Evolutionary conservation across 2,888 invertebrate genomes (phyloP), one percentile per base, ranked within the genome.

Genomic region (Prosapia bicincta): DNA sequence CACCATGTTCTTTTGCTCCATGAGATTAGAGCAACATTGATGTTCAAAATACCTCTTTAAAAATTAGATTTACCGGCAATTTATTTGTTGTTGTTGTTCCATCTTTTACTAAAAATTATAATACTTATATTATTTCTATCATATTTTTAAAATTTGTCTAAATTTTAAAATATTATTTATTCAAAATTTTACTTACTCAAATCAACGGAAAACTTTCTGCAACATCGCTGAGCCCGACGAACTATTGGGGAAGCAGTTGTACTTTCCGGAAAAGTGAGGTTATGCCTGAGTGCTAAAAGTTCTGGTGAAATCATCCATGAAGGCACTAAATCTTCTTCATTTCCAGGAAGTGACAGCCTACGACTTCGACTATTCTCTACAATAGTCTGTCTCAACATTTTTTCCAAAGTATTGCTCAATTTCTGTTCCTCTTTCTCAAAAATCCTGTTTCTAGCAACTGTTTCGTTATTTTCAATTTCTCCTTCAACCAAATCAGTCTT

Each of bases 221-320:
- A 86, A 23, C 70, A 68, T 26, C 83, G 82, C 76, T 85, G 85
- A 1, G 85, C 82, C 32, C 85, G 81, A n/a, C 85, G 83, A 66
- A 91, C 87, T 26, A 93, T 90, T 0, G 94, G 94, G 0, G 94
- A 93, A 54, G 92, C 92, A 70, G 90, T 92, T 13, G 90, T 90
- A 82, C 93, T 93, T 78, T 94, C 94, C 0, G 94, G 94, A 83
- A 94, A 94, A 65, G 90, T 90, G 78, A 94, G 85, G 84, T 94
- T 94, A 82, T 94, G 93, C 82, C 93, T 93, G 77, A 93, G 87
- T 0, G 94, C 94, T 76, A 94, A 83, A 72, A 93, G 88, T 83
- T 94, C 94, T 0, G 94, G 94, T 0, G 93, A 93, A 76, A 90
- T 89, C 89, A 93, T 92, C 93, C 93, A 94, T 80, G 92, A 90